Percentiles rank a stretch among this genome's conserved stretches.
Evolutionary conservation across 23 tunicate species (phyloP).

Genomic region (Oikopleura dioica): DNA sequence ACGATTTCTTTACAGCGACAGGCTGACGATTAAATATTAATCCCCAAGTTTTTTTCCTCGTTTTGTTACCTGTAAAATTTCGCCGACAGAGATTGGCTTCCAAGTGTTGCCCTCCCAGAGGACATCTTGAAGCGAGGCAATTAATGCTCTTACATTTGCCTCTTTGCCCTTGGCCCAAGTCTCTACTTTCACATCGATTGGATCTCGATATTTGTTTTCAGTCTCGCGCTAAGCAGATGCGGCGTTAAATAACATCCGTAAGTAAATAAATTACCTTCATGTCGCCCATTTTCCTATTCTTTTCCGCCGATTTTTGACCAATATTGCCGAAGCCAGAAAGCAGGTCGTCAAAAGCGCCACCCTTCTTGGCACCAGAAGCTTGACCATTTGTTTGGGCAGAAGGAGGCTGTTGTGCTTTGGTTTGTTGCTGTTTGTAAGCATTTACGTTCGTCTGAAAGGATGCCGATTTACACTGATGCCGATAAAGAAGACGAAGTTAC

Average conservation of each 20-base stretch:
- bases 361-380: constrained; percentile 7
- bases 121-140: constrained; percentile 76
- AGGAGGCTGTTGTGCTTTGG: not conserved
- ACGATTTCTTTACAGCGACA: constrained; percentile 66
- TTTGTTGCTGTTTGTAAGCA: not conserved
- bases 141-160: constrained; percentile 52
- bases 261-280: constrained; percentile 17
- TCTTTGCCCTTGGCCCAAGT: constrained; percentile 88
- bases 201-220: not conserved
- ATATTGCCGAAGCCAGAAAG: constrained; percentile 50
- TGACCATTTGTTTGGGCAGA: not conserved
- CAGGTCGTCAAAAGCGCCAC: constrained; percentile 67
- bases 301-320: constrained; percentile 41
- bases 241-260: not conserved
- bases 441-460: not conserved
- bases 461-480: not conserved
- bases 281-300: constrained; percentile 43
- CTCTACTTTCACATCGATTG: not conserved
- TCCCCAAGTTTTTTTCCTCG: not conserved
- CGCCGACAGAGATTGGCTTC: constrained; percentile 24
- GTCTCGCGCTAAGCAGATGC: not conserved
- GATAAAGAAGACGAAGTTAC: not conserved
- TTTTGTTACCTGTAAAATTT: not conserved
- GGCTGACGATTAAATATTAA: not conserved
- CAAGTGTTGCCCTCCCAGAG: constrained; percentile 86